Evolutionary conservation across 2,113 vertebrate species (phyloP).

Genomic region (Entomyzon cyanotis): DNA sequence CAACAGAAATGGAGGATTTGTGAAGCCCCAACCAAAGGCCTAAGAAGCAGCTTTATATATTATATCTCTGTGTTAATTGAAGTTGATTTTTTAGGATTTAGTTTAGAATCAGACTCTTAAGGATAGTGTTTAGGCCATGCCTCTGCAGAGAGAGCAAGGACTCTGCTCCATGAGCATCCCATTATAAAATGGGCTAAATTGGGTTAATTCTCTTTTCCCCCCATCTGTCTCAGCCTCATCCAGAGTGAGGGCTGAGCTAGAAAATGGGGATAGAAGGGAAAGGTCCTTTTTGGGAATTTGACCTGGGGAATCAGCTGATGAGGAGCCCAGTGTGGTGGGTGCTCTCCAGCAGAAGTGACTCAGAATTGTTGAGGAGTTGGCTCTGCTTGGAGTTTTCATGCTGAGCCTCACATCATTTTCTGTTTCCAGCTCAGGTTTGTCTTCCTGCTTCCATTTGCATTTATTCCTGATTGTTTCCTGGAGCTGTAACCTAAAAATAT

Average conservation of each 20-base stretch:
- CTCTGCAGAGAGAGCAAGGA: neutral
- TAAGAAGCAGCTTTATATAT: rapidly evolving
- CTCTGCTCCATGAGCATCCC: neutral
- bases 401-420: neutral
- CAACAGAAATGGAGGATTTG: rapidly evolving
- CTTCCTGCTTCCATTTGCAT: neutral
- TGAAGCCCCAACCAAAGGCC: neutral
- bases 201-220: neutral
- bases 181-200: neutral
- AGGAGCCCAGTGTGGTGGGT: neutral
- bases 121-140: rapidly evolving
- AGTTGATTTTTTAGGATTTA: neutral
- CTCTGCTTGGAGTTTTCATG: neutral
- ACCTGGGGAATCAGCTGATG: neutral
- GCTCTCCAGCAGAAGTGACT: neutral
- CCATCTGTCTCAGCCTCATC: rapidly evolving
- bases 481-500: neutral
- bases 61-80: rapidly evolving
- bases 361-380: neutral
- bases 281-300: neutral
- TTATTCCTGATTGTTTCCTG: neutral
- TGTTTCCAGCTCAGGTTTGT: neutral
- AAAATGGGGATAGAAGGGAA: neutral
- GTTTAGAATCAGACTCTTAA: neutral
- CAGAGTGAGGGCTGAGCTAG: neutral